phyloP scores from a whole-genome alignment of 2,113 vertebrate species.

The Hassar affinis region DNA sequence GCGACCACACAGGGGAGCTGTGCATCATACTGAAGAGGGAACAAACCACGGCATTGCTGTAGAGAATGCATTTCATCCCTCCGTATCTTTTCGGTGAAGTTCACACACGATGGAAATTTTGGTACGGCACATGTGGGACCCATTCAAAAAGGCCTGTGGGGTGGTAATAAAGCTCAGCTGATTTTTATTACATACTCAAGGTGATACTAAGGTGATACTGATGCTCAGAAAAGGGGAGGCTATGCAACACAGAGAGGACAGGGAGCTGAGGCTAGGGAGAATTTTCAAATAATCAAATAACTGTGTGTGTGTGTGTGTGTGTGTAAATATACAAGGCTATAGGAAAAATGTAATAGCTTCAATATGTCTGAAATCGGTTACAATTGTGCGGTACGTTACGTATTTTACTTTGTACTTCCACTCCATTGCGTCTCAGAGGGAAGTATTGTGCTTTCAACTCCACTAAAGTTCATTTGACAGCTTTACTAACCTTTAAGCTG shows the following conservation, averaged over 20 bases:
- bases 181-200: slow-evolving; percentile 22
- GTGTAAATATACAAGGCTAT: not conserved
- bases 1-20: slow-evolving; percentile 45
- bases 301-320: not conserved
- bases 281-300: not conserved
- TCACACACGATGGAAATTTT: slow-evolving; percentile 33
- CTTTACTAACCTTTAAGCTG: too few species aligned
- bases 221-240: not conserved
- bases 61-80: not conserved
- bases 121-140: not conserved
- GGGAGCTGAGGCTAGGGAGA: not conserved
- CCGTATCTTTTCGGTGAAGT: slow-evolving; percentile 12
- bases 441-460: too few species aligned
- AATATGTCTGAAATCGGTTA: not conserved
- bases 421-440: too few species aligned
- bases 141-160: not conserved
- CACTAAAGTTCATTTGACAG: too few species aligned
- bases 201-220: slow-evolving; percentile 30
- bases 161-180: slow-evolving; percentile 18
- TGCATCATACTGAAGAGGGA: not conserved
- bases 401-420: too few species aligned
- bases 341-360: not conserved
- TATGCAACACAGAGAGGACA: not conserved
- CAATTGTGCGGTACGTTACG: too few species aligned
- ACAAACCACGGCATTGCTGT: not conserved